Conservation (phyloP, 2,797 vertebrate species). For the Phyllotis vaccarum region DNA sequence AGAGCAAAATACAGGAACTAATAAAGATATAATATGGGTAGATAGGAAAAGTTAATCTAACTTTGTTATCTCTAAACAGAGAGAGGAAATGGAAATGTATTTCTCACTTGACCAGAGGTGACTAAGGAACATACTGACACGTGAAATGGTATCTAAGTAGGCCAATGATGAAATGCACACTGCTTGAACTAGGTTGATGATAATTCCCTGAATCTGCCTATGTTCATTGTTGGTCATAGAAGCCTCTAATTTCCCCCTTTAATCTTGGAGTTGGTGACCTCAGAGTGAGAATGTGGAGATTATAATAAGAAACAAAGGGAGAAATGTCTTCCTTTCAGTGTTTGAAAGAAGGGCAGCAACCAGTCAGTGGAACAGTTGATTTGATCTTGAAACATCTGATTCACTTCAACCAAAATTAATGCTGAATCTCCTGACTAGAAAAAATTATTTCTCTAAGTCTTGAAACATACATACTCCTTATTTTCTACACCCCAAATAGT, state of each 20-base stretch:
- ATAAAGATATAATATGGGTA: not conserved
- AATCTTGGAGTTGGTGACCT: constrained; percentile 17
- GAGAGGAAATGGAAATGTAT: not conserved
- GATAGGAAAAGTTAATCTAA: not conserved
- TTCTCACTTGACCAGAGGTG: not conserved
- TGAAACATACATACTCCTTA: constrained; percentile 4
- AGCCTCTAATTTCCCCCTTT: not conserved
- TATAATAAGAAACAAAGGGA: constrained; percentile 39
- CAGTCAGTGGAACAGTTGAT: not conserved
- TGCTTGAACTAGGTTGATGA: not conserved
- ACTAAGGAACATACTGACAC: constrained; percentile 9
- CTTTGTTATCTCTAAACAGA: not conserved
- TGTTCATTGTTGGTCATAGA: not conserved
- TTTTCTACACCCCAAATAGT: not conserved
- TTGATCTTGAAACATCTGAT: constrained; percentile 66
- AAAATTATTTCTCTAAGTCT: constrained; percentile 49
- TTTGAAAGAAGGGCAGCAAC: constrained; percentile 54
- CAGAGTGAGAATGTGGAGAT: not conserved
- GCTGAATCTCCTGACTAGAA: constrained; percentile 56
- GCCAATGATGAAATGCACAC: constrained; percentile 17
- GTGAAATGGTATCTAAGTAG: not conserved
- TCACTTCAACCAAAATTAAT: constrained; percentile 22
- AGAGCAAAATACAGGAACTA: not conserved
- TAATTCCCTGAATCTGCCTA: not conserved
- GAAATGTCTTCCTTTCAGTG: not conserved